These are phyloP conservation scores for Rutilus rutilus DNA, from an alignment of 2,113 vertebrate species.

Conservation along the genomic window DNA sequence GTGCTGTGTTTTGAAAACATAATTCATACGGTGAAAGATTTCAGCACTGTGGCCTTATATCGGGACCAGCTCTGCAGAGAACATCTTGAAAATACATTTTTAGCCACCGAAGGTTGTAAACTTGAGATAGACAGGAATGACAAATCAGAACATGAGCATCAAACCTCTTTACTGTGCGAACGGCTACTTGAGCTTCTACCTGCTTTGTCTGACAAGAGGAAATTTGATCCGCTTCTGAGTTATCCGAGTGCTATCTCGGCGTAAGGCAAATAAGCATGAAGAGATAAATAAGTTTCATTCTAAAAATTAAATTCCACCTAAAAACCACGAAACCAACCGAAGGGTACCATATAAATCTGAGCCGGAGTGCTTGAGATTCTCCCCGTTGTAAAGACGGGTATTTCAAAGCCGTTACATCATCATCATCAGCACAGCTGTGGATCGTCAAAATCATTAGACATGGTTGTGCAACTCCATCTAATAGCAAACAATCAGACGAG, in stretches of 20 bases:
- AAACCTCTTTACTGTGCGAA: conserved; percentile 14
- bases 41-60: background rate
- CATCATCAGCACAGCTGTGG: conserved; percentile 32
- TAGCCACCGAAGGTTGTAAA: background rate
- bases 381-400: background rate
- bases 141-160: conserved; percentile 29
- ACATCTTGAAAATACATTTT: conserved; percentile 37
- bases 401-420: conserved; percentile 56
- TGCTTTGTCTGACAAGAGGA: conserved; percentile 38
- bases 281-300: conserved; percentile 27
- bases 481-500: conserved; percentile 26
- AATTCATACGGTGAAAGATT: conserved; percentile 21
- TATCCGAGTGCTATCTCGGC: conserved; percentile 1
- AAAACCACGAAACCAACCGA: background rate
- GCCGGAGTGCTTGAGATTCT: background rate
- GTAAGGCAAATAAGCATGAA: conserved; percentile 28
- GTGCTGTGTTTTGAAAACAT: background rate
- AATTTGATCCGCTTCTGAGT: background rate
- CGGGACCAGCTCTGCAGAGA: conserved; percentile 10
- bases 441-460: conserved; percentile 42
- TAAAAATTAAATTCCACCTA: conserved; percentile 6
- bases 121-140: conserved; percentile 21
- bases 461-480: conserved; percentile 21
- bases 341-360: conserved; percentile 5
- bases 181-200: conserved; percentile 27